phyloP scores from a whole-genome alignment of 2,113 vertebrate species.

The Semnornis frantzii region DNA sequence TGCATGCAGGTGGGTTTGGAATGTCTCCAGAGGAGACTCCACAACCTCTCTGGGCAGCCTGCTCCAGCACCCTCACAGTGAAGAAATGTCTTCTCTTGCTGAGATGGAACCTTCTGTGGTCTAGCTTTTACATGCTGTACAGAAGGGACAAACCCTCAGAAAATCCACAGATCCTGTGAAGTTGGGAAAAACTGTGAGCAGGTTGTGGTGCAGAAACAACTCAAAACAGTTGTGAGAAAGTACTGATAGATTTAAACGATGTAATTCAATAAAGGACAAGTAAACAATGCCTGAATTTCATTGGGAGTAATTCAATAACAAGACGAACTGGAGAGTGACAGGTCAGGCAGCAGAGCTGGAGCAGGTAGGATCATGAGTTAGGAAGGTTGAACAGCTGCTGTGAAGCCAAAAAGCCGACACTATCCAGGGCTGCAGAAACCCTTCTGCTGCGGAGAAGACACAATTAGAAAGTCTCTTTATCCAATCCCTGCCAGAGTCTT shows the following conservation, averaged over 20 bases:
- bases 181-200: background rate
- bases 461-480: background rate
- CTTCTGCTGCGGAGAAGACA: background rate
- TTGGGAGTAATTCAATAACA: background rate
- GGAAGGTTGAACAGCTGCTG: background rate
- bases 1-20: no score
- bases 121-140: no score
- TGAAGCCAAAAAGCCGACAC: background rate
- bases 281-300: background rate
- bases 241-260: background rate
- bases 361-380: rapidly evolving
- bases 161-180: background rate
- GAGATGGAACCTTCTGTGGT: no score
- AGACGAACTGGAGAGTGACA: background rate
- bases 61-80: no score
- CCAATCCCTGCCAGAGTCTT: background rate
- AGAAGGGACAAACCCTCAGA: background rate
- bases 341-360: background rate
- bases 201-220: background rate
- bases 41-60: no score
- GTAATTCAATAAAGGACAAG: background rate
- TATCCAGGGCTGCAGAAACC: background rate
- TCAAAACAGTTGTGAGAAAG: background rate
- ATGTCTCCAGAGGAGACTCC: no score
- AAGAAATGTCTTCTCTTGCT: no score